Conservation (phyloP, 2,888 invertebrate species). For the Plebejus anna region DNA sequence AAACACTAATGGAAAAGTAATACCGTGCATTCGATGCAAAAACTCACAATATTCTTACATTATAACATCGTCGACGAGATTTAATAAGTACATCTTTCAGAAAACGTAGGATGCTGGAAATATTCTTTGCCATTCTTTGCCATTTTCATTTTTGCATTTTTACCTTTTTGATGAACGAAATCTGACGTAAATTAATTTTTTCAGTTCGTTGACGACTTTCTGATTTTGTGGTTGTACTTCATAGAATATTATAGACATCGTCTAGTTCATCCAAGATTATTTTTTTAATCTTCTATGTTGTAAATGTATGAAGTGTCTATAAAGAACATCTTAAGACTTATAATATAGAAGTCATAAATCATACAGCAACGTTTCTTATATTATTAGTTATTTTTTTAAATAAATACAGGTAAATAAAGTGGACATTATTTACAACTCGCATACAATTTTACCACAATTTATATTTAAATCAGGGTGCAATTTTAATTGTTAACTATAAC, state of each 20-base stretch:
- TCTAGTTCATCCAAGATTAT: too few relatives aligned
- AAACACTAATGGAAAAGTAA: conserved; percentile 55
- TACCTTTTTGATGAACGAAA: conserved; percentile 20
- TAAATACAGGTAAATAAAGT: background rate
- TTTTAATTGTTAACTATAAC: background rate
- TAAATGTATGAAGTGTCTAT: too few relatives aligned
- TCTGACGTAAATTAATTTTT: conserved; percentile 5
- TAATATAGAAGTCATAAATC: too few relatives aligned
- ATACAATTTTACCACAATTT: background rate
- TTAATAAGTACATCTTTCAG: conserved; percentile 37
- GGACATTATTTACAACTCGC: background rate
- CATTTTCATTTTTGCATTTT: conserved; percentile 22
- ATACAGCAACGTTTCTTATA: too few relatives aligned
- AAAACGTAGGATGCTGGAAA: conserved; percentile 27
- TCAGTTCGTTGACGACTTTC: background rate
- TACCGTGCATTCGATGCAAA: conserved; percentile 46
- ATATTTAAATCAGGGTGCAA: background rate
- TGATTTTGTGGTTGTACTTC: background rate
- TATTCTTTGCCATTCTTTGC: conserved; percentile 22
- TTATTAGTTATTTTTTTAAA: background rate
- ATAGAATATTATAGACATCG: too few relatives aligned
- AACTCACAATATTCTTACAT: conserved; percentile 45
- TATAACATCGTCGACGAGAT: conserved; percentile 39
- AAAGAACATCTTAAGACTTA: too few relatives aligned
- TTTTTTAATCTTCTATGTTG: too few relatives aligned